Evolutionary conservation across 2,797 vertebrate species (phyloP), one percentile per base, ranked within the genome.

Genomic region (Sebastes taczanowskii): DNA sequence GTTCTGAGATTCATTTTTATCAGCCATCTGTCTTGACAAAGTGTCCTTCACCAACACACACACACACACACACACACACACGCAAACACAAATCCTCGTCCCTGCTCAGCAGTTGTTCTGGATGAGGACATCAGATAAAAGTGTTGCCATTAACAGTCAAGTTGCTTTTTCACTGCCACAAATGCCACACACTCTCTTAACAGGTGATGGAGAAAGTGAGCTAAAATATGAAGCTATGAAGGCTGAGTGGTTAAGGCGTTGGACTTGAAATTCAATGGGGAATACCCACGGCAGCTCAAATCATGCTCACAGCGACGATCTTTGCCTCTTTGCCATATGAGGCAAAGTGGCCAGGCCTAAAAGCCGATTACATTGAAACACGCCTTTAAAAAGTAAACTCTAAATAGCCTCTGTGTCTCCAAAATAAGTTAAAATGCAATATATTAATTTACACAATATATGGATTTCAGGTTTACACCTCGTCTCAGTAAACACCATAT

Each of bases 61-160:
- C 32, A 68, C 11, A 27, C 70, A 80, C 68, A 78, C 65, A 71
- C 11, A 27, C 70, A 80, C 68, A 75, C 65, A 71, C 32, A 65
- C 27, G 2, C 27, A 22, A 35, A 65, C 63, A 72, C 34, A 66
- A 29, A 64, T 9, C 34, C 55, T 81, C 61, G 65, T 69, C 62
- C 58, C 67, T 60, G 67, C 74, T 75, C 75, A 78, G 80, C 80
- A 74, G 80, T 58, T 30, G 74, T 61, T 69, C 86, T 80, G 80
- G 80, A 78, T 67, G 76, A 60, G 60, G 56, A 64, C 69, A 67
- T 52, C 59, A 64, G 74, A 85, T 74, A 49, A 71, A 75, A 64
- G 20, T 56, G 18, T 52, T 27, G 7, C 58, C 55, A 10, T 65
- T 68, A 77, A 60, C 65, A 46, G 18, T 59, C 46, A 58, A 55